Base-by-base conservation (phyloP, 2,888 invertebrate species). In the Achlya flavicornis region DNA sequence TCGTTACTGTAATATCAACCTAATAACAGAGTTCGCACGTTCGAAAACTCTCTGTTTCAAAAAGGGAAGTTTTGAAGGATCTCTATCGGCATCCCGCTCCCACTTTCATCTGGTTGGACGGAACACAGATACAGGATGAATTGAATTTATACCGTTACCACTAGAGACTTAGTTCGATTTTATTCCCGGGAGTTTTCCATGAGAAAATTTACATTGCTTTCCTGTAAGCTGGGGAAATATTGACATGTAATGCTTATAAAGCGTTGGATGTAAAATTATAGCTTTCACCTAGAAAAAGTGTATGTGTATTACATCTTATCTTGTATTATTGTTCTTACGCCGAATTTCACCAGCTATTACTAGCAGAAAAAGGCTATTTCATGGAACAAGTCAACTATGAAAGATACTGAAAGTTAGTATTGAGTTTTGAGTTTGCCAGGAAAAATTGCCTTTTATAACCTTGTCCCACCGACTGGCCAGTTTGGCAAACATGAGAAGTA, bases 121-220 rank as follows among this genome's bases (percentile, higher is more conserved):
- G 81, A 87, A 88, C 85, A 84, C 74, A 87, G 87, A 91, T 88
- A 90, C 90, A 88, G 89, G 83, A 90, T 88, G 90, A 92, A 92
- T 92, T 92, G 86, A 91, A 92, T 92, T 90, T 90, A 82, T 83
- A 77, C 88, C 75, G 77, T 76, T 77, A 91, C 89, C 75, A 78
- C 74, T 74, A 69, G 76, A 71, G 69, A 70, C 71, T 69, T 64
- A 63, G 68, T 82, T 84, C 78, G 78, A 79, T 81, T 69, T 77
- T 77, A 82, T 78, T 79, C 71, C 72, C 70, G 72, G 75, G 74
- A 74, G 78, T 79, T 82, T 85, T 77, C 72, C 65, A 64, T 46
- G 63, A 10, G 41, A 26, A 65, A 63, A 26, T 33, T 61, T 81
- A 72, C 83, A 81, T 67, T 73, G 71, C 77, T 38, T 59, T 53